Percentiles rank a stretch among this genome's conserved stretches.
phyloP scores from a whole-genome alignment of 2,797 vertebrate species.

The Acanthopagrus latus region DNA sequence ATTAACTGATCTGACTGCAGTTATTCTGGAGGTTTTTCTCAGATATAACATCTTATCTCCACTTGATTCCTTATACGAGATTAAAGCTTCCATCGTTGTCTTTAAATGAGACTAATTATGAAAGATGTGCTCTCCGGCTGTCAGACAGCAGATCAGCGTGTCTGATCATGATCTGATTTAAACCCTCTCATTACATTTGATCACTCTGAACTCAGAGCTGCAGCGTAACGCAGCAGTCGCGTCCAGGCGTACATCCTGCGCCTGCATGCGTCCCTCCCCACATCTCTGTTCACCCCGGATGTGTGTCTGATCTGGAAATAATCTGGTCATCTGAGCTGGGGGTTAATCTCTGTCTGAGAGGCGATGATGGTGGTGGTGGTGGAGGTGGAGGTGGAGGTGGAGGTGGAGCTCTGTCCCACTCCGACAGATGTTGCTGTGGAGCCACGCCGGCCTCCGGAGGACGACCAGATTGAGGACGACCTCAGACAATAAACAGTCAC shows the following conservation, averaged over 20 bases:
- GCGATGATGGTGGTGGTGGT: neutral
- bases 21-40: neutral
- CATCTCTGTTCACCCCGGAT: neutral
- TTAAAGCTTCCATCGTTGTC: neutral
- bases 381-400: neutral
- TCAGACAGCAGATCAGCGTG: neutral
- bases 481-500: neutral
- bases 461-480: conserved; percentile 31
- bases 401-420: neutral
- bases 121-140: neutral
- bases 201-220: neutral
- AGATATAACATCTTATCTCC: neutral
- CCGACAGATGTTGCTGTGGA: conserved; percentile 53
- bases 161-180: neutral
- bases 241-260: neutral
- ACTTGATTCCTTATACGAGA: neutral
- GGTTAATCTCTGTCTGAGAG: conserved; percentile 47
- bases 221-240: neutral
- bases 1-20: neutral
- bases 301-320: conserved; percentile 38
- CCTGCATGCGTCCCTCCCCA: neutral
- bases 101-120: neutral
- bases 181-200: too few species aligned
- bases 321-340: conserved; percentile 41
- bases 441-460: neutral